Base-by-base conservation (phyloP, 1,140 invertebrate species). In the Acromyrmex heyeri region DNA sequence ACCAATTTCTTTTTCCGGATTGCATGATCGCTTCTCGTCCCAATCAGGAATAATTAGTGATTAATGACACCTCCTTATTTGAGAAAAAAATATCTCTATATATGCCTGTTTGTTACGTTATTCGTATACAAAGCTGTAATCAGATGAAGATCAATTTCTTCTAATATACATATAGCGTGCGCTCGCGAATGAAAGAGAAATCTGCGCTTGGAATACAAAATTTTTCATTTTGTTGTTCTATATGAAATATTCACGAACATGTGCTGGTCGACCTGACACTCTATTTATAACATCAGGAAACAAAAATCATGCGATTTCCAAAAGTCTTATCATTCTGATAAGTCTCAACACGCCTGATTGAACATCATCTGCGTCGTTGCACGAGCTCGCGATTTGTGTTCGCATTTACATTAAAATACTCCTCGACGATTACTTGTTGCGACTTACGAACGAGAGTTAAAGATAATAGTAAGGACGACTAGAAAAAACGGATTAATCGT, bases 401-500 rank as follows among this genome's bases (percentile, higher is more conserved):
- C 59, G 27, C 61, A 44, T 53, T 69, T 44, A 57, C 38, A 14
- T 34, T 78, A 78, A 21, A 50, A 21, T 69, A 81, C 50, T 2
- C 3, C 14, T 55, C n/a, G 24, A 79, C 48, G n/a, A 79, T 79
- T 67, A 79, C 30, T 78, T 18, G 76, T 79, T 77, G 76, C 78
- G 55, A 38, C 38, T 85, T 69, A 85, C 57, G 48, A 55, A 59
- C 34, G 12, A 30, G 76, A 75, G 61, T 59, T 81, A 30, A 81
- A 59, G 59, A 34, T 62, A 87, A 73, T 61, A 82, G 21, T 48
- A 72, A 57, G 53, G 21, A 34, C 53, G 69, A 50, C 82, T 88
- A 89, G 69, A 85, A 88, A 78, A 86, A 86, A 53, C 12, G 61
- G 75, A 69, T 48, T 21, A 53, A 78, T 30, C 79, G n/a, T 72